A percentile compares a stretch with the other conserved stretches of the same genome.
These are phyloP conservation scores for Heliothis virescens DNA, from an alignment of 1,140 invertebrate species.

Conservation along the genomic window DNA sequence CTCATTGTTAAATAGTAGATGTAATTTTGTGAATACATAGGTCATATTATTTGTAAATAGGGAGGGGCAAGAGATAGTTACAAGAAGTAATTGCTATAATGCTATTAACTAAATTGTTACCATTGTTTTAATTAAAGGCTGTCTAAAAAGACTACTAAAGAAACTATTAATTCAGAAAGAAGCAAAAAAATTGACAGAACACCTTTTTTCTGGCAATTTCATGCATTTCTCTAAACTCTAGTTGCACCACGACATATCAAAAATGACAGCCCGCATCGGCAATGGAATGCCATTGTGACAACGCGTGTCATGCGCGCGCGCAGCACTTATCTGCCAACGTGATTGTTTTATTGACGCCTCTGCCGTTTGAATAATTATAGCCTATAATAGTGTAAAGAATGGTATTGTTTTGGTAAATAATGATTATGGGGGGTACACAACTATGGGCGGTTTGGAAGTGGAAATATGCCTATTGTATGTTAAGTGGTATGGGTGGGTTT, in stretches of 20 bases:
- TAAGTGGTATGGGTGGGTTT: background rate
- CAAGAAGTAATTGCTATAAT: too few species aligned
- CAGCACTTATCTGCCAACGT: slow-evolving; percentile 30
- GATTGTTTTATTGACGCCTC: slow-evolving; percentile 41
- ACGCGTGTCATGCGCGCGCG: slow-evolving; percentile 3
- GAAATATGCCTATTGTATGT: background rate
- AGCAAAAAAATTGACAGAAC: background rate
- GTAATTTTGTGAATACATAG: too few species aligned
- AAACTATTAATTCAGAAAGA: too few species aligned
- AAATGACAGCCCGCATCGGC: slow-evolving; percentile 28
- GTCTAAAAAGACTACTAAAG: too few species aligned
- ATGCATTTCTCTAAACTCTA: background rate
- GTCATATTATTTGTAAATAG: background rate
- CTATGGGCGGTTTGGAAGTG: background rate
- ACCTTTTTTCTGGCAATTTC: background rate
- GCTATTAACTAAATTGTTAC: too few species aligned
- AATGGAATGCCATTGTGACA: slow-evolving; percentile 29
- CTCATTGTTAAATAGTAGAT: background rate
- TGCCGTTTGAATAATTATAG: slow-evolving; percentile 47
- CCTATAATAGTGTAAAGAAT: slow-evolving; percentile 5
- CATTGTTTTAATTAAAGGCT: too few species aligned
- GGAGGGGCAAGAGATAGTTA: background rate
- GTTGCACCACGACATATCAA: background rate
- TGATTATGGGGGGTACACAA: background rate
- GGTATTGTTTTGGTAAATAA: slow-evolving; percentile 42